A percentile compares a stretch with the other conserved stretches of the same genome.
Conservation (phyloP, 2,797 vertebrate genomes). For the Siniperca undulata region DNA sequence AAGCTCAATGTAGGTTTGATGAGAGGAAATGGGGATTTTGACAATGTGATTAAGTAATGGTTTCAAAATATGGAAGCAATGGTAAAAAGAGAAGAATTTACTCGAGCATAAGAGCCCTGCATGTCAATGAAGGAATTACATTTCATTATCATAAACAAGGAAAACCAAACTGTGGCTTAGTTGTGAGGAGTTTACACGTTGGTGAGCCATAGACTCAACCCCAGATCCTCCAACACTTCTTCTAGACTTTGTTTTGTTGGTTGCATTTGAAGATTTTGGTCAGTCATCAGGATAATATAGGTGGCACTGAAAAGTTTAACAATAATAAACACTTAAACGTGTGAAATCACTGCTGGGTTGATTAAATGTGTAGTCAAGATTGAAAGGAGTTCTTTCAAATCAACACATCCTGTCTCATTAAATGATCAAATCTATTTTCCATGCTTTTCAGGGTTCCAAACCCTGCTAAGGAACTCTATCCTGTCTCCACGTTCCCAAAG, state of each 20-base stretch:
- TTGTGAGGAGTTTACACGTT: conserved; percentile 63
- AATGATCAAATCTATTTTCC: conserved; percentile 37
- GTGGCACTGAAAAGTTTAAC: conserved; percentile 23
- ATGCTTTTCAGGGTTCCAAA: conserved; percentile 12
- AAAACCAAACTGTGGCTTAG: conserved; percentile 65
- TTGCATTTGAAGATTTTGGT: conserved; percentile 32
- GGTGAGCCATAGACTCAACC: conserved; percentile 44
- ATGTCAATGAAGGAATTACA: conserved; percentile 81
- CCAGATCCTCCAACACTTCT: conserved; percentile 39
- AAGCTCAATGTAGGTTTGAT: conserved; percentile 81
- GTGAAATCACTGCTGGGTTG: not conserved
- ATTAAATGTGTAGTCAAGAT: conserved; percentile 4
- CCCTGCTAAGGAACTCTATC: conserved; percentile 21
- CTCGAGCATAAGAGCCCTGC: conserved; percentile 60
- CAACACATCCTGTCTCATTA: conserved; percentile 33
- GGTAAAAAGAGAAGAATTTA: conserved; percentile 76
- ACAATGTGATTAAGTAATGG: conserved; percentile 86
- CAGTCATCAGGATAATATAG: conserved; percentile 5
- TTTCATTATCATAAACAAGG: conserved; percentile 79
- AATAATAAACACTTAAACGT: conserved; percentile 29
- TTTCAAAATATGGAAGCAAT: conserved; percentile 78
- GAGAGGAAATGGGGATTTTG: conserved; percentile 84
- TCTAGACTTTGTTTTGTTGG: conserved; percentile 26
- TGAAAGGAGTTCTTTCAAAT: conserved; percentile 31
- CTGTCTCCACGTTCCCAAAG: conserved; percentile 62